Evolutionary conservation across 2,797 vertebrate species (phyloP), one percentile per base, ranked within the genome.

Genomic region (Melanotaenia pygmaea): DNA sequence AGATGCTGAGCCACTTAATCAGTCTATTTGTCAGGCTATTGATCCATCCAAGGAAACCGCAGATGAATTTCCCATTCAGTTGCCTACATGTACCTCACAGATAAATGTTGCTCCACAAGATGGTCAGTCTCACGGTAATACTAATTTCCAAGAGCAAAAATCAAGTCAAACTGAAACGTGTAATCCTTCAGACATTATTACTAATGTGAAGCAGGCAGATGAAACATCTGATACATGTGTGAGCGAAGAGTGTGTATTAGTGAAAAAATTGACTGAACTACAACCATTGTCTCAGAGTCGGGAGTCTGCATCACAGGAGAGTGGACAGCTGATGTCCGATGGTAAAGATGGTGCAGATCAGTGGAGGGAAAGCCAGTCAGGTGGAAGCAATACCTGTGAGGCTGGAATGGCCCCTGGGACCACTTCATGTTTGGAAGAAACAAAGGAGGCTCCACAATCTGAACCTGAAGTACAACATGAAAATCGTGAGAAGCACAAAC

Each of bases 231-330:
- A 57, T 20, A 9, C 1, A 59, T 13, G 45, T 18, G 24, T 0
- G 5, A 54, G 22, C 2, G 63, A 82, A n/a, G 57, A 59, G 43
- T 8, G n/a, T 13, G 32, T 20, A 26, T 51, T 45, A 11, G 13
- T 34, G 12, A 58, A 18, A 64, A 68, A 77, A 40, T 4, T 35
- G 20, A 24, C 34, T 3, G 28, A 76, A 51, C 32, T 30, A 30
- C 59, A 53, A 24, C 22, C 24, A 10, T 5, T 13, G 20, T 24
- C 34, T 67, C 56, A 37, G 14, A 67, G 43, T 70, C 58, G 50
- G 68, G 67, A 74, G 40, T 20, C 35, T 16, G 67, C 53, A 34
- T 45, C 70, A 35, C 64, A 66, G 24, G 40, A 70, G 45, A 38
- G 30, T 18, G 72, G 7, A 56, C 64, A 28, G 24, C 2, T 20